Evolutionary conservation across 2,888 invertebrate genomes (phyloP), one percentile per base, ranked within the genome.

Genomic region (Liposcelis brunnea): DNA sequence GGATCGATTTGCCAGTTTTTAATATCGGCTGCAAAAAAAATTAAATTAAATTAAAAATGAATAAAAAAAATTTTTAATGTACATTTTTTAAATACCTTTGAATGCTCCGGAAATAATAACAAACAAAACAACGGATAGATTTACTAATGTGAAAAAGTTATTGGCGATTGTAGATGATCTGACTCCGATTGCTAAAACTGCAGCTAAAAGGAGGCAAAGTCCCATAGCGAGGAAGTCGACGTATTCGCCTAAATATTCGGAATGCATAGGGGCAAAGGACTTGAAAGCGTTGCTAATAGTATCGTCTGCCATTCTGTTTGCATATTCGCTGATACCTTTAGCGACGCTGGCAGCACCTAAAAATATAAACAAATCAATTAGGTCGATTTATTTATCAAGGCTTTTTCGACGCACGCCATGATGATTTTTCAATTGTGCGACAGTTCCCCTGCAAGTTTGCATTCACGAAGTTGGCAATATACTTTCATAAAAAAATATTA

Each of bases 81-180:
- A n/a, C n/a, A 35, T 35, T 14, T 14, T 35, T 7, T 32, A 53
- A 56, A 58, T 58, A 79, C 80, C 74, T 60, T 72, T 73, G 49
- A 76, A 64, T 1, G 74, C 64, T 32, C 89, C 90, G 49, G 75
- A 65, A 48, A 81, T 61, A 38, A 89, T 71, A 12, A 87, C 77
- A 55, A 83, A 80, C 1, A 75, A 42, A 1, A 91, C 75, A 19
- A 87, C 75, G 1, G 64, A 53, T 35, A 86, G 61, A 60, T 89
- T 90, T 31, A 83, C 58, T 0, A 70, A 59, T 0, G 85, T 82
- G 53, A 87, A 78, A 36, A 83, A 63, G 56, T 82, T 85, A 65
- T 87, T 90, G 31, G 86, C 72, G 38, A 70, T 56, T 0, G 82
- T 69, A 0, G 86, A 85, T 58, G 82, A 80, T 56, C 82, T 82